Evolutionary conservation across 2,797 vertebrate genomes (phyloP).

Genomic region (Acipenser oxyrinchus): DNA sequence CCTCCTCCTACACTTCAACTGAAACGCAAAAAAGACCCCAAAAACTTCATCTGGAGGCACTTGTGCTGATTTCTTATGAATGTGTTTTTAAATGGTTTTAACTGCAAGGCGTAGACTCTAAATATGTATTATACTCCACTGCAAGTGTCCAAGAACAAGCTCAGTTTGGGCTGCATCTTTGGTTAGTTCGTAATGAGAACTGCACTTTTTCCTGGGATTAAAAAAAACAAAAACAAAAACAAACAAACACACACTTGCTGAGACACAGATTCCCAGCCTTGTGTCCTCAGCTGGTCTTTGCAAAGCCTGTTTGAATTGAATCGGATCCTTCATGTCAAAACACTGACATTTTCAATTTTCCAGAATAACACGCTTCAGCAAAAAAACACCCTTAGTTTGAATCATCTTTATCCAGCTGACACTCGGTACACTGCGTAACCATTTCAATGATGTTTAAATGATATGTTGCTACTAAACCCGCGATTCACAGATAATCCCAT

Average conservation of each 20-base stretch:
- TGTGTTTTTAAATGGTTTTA: too few relatives aligned
- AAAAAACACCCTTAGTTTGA: not conserved
- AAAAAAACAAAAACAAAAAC: not conserved
- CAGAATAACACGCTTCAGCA: not conserved
- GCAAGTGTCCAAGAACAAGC: too few relatives aligned
- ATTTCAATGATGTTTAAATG: not conserved
- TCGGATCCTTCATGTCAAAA: not conserved
- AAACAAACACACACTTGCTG: too few relatives aligned
- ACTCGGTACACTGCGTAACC: not conserved
- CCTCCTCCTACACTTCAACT: too few relatives aligned
- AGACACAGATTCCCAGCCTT: not conserved
- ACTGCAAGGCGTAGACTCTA: too few relatives aligned
- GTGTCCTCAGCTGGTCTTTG: not conserved
- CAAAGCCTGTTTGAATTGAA: not conserved
- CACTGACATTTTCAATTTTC: not conserved
- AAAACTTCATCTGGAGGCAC: too few relatives aligned
- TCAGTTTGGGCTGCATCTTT: too few relatives aligned
- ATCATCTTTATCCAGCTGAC: too few relatives aligned
- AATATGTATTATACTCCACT: too few relatives aligned
- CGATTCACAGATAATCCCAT: not conserved
- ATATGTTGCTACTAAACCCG: not conserved
- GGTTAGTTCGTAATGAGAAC: not conserved
- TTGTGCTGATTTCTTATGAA: too few relatives aligned
- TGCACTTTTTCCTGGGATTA: not conserved
- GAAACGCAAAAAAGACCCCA: too few relatives aligned